Conservation (phyloP, 1,140 invertebrate species). For the Zophobas morio region DNA sequence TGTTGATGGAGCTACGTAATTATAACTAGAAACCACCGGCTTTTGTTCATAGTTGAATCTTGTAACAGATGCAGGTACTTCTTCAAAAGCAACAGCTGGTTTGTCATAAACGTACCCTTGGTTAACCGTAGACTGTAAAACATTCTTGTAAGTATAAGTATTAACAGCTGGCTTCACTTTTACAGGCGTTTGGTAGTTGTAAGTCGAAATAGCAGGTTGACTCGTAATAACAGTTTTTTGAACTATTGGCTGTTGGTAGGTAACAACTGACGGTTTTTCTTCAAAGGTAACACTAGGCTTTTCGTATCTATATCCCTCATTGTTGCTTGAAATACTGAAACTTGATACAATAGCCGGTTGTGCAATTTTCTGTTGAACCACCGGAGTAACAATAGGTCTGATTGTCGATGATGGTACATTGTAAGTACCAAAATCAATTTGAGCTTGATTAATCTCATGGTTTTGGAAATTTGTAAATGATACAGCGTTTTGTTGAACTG, state of each 20-base stretch:
- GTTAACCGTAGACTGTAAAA: conserved; percentile 36
- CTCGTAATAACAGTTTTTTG: conserved; percentile 37
- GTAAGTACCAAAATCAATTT: conserved; percentile 2
- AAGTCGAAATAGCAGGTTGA: conserved; percentile 31
- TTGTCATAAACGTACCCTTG: conserved; percentile 60
- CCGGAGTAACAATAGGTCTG: conserved; percentile 62
- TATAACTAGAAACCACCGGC: conserved; percentile 54
- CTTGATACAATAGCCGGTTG: conserved; percentile 55
- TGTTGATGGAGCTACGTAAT: conserved; percentile 43
- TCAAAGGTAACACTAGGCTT: conserved; percentile 58
- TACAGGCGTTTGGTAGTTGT: conserved; percentile 33
- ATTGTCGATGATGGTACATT: conserved; percentile 40
- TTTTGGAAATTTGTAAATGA: not conserved
- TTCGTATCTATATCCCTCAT: conserved; percentile 59
- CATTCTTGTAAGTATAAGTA: conserved; percentile 34
- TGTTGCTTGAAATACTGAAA: conserved; percentile 48
- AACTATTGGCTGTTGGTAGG: conserved; percentile 30
- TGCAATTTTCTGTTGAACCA: conserved; percentile 6
- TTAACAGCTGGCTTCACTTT: conserved; percentile 26
- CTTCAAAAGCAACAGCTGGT: conserved; percentile 66
- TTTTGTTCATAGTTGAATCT: conserved; percentile 9
- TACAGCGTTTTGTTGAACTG: conserved; percentile 1
- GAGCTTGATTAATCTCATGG: conserved; percentile 29
- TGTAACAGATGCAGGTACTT: conserved; percentile 46
- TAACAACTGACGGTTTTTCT: conserved; percentile 48